A percentile compares a stretch with the other conserved stretches of the same genome.
Evolutionary conservation across 53 echinoderm and acorn worm species (phyloP).

Genomic region (Antedon mediterranea): DNA sequence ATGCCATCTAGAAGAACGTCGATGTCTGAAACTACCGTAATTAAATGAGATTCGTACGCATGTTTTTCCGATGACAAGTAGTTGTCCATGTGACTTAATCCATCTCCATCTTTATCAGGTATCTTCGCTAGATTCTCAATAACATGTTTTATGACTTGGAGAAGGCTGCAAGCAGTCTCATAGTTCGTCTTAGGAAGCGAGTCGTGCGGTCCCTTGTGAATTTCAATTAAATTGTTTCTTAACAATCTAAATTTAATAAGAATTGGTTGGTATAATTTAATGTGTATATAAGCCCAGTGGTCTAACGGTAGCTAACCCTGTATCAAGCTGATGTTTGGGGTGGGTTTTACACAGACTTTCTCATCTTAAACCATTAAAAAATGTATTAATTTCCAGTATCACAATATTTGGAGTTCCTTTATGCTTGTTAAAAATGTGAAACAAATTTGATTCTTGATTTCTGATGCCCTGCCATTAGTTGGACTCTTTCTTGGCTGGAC

Average conservation of each 20-base stretch:
- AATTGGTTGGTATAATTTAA: too few species aligned
- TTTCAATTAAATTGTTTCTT: neutral
- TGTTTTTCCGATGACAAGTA: slow-evolving; percentile 46
- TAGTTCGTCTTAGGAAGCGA: neutral
- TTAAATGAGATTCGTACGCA: slow-evolving; percentile 5
- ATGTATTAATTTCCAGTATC: too few species aligned
- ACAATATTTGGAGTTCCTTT: too few species aligned
- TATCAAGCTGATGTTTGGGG: too few species aligned
- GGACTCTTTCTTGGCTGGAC: too few species aligned
- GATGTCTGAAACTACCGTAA: slow-evolving; percentile 37
- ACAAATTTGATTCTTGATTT: too few species aligned
- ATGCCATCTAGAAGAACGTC: slow-evolving; percentile 32
- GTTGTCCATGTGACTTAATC: slow-evolving; percentile 58
- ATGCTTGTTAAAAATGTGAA: too few species aligned
- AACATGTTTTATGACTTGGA: neutral
- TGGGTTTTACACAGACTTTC: too few species aligned
- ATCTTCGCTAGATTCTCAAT: neutral
- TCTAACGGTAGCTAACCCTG: too few species aligned
- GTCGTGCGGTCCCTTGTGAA: neutral
- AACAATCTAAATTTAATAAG: neutral
- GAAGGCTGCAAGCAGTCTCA: neutral
- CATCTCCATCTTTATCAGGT: neutral
- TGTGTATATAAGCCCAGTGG: too few species aligned
- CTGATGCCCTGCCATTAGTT: too few species aligned
- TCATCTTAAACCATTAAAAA: too few species aligned